phyloP scores from a whole-genome alignment of 37 sponge, comb jelly and placozoan species.

The Beroe forskalii region DNA sequence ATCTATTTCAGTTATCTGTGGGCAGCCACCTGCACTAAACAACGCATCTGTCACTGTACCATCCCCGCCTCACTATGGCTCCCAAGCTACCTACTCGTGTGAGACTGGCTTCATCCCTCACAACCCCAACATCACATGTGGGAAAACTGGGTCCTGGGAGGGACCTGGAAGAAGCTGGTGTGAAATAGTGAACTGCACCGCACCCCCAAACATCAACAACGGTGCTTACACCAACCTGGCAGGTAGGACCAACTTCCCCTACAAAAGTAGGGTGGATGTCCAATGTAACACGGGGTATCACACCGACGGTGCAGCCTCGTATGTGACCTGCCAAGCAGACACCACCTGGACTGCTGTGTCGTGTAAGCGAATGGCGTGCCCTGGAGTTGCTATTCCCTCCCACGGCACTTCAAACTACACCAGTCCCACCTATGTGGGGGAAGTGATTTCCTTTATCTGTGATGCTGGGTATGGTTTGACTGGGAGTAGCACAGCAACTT shows the following conservation, averaged over 20 bases:
- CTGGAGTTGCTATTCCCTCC: background rate
- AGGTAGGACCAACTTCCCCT: background rate
- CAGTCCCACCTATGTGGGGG: background rate
- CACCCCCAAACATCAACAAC: background rate
- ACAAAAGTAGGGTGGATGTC: slow-evolving; percentile 5
- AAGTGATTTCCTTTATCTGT: background rate
- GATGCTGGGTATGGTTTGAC: background rate
- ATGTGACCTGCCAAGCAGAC: background rate
- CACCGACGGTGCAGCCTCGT: background rate
- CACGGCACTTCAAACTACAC: background rate
- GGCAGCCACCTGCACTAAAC: background rate
- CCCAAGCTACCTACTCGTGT: background rate
- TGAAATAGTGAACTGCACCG: slow-evolving; percentile 26
- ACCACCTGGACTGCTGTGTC: background rate
- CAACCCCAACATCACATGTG: background rate
- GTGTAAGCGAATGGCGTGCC: background rate
- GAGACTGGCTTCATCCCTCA: background rate
- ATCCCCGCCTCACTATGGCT: background rate
- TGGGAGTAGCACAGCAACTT: background rate
- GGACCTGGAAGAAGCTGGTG: background rate
- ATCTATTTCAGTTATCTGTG: slow-evolving; percentile 26
- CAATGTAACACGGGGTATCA: background rate
- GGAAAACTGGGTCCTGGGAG: background rate
- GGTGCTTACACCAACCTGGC: slow-evolving; percentile 8
- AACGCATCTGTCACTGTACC: slow-evolving; percentile 31